Evolutionary conservation across 2,113 vertebrate genomes (phyloP).

Genomic region (Cyprinodon tularosa): DNA sequence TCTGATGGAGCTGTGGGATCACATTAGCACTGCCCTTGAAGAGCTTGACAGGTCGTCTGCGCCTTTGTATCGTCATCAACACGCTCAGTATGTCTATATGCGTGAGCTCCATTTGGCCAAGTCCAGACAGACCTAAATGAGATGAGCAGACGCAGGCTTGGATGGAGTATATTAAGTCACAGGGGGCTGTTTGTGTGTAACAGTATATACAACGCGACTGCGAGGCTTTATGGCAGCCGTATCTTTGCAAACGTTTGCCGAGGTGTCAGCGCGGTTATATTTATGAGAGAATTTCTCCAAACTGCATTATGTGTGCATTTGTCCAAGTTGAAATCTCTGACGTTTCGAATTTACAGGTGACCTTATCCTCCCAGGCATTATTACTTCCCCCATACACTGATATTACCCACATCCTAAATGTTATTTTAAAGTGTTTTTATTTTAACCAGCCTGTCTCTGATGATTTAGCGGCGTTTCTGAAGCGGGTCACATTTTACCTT

Average conservation of each 20-base stretch:
- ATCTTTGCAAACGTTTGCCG: conserved; percentile 52
- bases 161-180: conserved; percentile 54
- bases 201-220: conserved; percentile 46
- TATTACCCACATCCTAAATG: conserved; percentile 34
- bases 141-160: conserved; percentile 34
- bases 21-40: conserved; percentile 70
- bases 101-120: conserved; percentile 14
- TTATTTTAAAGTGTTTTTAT: conserved; percentile 38
- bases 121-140: conserved; percentile 34
- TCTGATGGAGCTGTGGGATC: conserved; percentile 76
- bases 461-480: conserved; percentile 18
- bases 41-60: conserved; percentile 74
- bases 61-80: conserved; percentile 70
- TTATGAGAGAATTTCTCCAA: conserved; percentile 31
- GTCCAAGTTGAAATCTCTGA: conserved; percentile 16
- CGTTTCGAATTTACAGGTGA: conserved; percentile 53
- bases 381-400: conserved; percentile 13
- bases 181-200: conserved; percentile 21
- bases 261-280: conserved; percentile 22
- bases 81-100: conserved; percentile 31
- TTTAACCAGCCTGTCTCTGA: conserved; percentile 27
- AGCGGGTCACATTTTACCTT: neutral
- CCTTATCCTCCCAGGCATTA: conserved; percentile 38
- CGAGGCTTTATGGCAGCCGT: conserved; percentile 36
- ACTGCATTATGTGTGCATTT: conserved; percentile 29